A percentile compares a stretch with the other conserved stretches of the same genome.
phyloP scores from a whole-genome alignment of 2,797 vertebrate genomes.

The Argyrosomus regius region DNA sequence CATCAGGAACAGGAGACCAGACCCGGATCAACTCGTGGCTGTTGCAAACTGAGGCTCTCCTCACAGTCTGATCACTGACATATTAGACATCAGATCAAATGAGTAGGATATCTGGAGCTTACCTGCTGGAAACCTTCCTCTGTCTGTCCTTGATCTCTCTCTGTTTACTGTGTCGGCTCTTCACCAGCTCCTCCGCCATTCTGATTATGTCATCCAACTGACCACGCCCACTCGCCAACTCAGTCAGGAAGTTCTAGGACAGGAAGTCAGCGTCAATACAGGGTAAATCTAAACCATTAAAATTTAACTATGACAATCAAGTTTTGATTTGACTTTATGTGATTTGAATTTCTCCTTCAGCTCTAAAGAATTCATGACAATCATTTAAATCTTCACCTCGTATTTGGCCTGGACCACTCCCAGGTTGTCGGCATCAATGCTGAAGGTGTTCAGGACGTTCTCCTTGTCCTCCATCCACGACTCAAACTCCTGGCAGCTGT shows the following conservation, averaged over 20 bases:
- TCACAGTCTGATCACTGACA: not conserved
- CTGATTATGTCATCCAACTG: conserved; percentile 86
- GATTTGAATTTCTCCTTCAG: not conserved
- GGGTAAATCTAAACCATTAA: not conserved
- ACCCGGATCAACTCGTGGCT: too few species aligned
- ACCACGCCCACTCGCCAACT: conserved; percentile 88
- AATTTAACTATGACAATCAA: not conserved
- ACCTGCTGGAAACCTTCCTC: conserved; percentile 85
- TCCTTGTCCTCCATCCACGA: conserved; percentile 93
- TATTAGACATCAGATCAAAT: too few species aligned
- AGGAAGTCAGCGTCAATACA: not conserved
- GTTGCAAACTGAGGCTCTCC: too few species aligned
- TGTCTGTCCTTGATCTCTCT: conserved; percentile 82
- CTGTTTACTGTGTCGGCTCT: conserved; percentile 81
- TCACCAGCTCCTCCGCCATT: conserved; percentile 83
- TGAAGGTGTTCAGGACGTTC: conserved; percentile 85
- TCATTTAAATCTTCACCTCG: conserved; percentile 81
- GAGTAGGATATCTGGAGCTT: too few species aligned
- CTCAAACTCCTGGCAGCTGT: conserved; percentile 89
- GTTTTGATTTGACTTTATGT: not conserved
- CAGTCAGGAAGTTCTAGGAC: conserved; percentile 87
- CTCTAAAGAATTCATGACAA: too few species aligned
- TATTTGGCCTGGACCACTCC: conserved; percentile 88
- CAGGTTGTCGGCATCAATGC: conserved; percentile 81
- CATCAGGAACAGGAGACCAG: not conserved